Evolutionary conservation across 2,797 vertebrate genomes (phyloP).

Genomic region (Danionella dracula): DNA sequence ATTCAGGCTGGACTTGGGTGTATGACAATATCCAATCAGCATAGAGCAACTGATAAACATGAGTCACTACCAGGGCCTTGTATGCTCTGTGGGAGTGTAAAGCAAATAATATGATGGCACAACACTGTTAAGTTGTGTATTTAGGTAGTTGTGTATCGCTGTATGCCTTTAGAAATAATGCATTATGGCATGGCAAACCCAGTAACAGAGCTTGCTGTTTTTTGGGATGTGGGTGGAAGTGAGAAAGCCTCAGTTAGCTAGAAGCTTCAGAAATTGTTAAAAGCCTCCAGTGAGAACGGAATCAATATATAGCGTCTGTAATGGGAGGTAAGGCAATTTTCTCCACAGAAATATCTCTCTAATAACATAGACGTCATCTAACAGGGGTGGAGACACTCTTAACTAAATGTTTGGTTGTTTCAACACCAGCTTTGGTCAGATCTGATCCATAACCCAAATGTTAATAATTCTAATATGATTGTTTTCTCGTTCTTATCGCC

Average conservation of each 20-base stretch:
- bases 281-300: not conserved
- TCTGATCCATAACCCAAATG: too few species aligned
- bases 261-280: not conserved
- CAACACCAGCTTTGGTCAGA: too few species aligned
- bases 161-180: not conserved
- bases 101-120: not conserved
- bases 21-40: conserved; percentile 16
- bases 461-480: too few species aligned
- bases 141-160: not conserved
- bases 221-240: not conserved
- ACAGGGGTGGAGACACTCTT: not conserved
- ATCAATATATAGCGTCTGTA: not conserved
- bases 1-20: not conserved
- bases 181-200: not conserved
- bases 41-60: conserved; percentile 19
- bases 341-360: not conserved
- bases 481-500: too few species aligned
- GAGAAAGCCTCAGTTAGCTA: not conserved
- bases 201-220: not conserved
- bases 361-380: not conserved
- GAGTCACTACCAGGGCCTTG: conserved; percentile 2
- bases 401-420: not conserved
- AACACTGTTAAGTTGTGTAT: not conserved
- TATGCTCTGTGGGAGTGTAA: not conserved
- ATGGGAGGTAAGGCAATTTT: not conserved